These are phyloP conservation scores for Silurus glanis DNA, from an alignment of 2,113 vertebrate species.

Conservation along the genomic window DNA sequence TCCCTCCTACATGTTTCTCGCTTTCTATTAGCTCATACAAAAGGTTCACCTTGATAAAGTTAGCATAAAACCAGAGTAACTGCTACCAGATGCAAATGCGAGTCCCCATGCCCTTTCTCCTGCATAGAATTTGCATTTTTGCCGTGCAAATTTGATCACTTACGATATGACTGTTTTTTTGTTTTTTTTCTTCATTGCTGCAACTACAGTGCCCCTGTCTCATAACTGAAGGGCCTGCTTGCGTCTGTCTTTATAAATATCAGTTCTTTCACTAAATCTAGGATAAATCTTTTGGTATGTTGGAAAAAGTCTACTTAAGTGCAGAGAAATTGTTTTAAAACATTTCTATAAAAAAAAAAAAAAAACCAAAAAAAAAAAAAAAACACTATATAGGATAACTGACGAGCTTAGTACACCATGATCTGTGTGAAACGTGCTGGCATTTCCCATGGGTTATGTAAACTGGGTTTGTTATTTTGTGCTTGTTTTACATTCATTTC, in stretches of 20 bases:
- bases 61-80: background rate
- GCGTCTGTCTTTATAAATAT: background rate
- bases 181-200: too few species aligned
- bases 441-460: background rate
- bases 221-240: background rate
- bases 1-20: background rate
- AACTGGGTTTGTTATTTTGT: background rate
- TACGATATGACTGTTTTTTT: background rate
- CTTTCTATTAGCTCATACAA: too few species aligned
- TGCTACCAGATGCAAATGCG: background rate
- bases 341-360: background rate
- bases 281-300: background rate
- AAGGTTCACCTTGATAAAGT: background rate
- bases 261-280: background rate
- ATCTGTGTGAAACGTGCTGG: background rate
- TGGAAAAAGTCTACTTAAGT: background rate
- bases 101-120: background rate
- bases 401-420: background rate
- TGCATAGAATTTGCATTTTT: background rate
- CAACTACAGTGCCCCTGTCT: background rate
- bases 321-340: background rate
- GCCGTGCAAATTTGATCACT: background rate
- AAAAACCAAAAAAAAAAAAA: too few species aligned
- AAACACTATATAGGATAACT: background rate
- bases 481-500: conserved; percentile 16